Evolutionary conservation across 37 sponge, comb jelly and placozoan genomes (phyloP).

Genomic region (Eunapius fragilis): DNA sequence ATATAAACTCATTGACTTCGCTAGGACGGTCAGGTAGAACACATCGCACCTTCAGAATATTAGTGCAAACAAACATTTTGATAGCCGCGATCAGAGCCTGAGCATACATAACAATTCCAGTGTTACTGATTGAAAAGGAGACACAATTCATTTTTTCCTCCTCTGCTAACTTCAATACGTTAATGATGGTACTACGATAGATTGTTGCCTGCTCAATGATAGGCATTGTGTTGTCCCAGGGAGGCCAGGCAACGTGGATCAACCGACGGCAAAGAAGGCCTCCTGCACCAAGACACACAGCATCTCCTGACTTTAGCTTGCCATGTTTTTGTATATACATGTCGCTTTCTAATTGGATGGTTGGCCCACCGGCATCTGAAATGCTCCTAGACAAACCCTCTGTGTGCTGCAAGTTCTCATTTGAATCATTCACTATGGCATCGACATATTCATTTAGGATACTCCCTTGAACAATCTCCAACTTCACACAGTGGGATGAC

Average conservation of each 20-base stretch:
- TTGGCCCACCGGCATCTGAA: conserved; percentile 61
- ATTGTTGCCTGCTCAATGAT: conserved; percentile 19
- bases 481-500: conserved; percentile 12
- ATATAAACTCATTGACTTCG: too few species aligned
- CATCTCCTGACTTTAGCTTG: conserved; percentile 48
- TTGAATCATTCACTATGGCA: conserved; percentile 83
- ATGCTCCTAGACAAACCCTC: conserved; percentile 77
- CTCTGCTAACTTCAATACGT: conserved; percentile 16
- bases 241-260: conserved; percentile 82
- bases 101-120: conserved; percentile 68
- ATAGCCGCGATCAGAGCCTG: too few species aligned
- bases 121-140: conserved; percentile 68
- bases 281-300: conserved; percentile 71
- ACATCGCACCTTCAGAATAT: too few species aligned
- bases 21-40: too few species aligned
- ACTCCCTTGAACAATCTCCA: conserved; percentile 51
- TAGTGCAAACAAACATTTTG: too few species aligned
- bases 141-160: conserved; percentile 37
- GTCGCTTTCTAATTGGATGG: conserved; percentile 67
- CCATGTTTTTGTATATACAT: conserved; percentile 32
- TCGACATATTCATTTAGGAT: conserved; percentile 55
- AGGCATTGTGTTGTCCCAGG: conserved; percentile 40
- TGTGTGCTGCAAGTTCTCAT: conserved; percentile 70
- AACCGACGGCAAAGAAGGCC: conserved; percentile 61
- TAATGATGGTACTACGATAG: conserved; percentile 15